Base-by-base conservation (phyloP, 2,797 vertebrate genomes). In the Xiphophorus birchmanni region DNA sequence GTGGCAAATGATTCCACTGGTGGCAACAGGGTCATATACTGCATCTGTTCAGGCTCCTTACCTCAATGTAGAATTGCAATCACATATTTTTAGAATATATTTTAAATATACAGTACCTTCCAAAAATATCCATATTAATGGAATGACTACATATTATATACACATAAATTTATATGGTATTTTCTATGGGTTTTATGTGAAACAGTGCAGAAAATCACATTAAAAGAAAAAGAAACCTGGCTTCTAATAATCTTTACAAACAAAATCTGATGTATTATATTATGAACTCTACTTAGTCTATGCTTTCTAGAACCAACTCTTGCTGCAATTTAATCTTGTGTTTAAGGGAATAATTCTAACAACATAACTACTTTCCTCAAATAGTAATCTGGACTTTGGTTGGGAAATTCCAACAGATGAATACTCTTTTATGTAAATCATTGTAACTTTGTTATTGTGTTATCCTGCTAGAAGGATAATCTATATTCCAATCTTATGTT, bases 1-100 rank as follows among this genome's bases (percentile, higher is more conserved):
- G 71, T 82, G 77, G 75, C 45, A 75, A 90, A 87, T 80, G 88
- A 90, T 86, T 73, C 72, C 80, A 79, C 82, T 72, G 84, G 87
- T 75, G 86, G 81, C 72, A 83, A 79, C 63, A 83, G 90, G 83
- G 81, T 60, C 50, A 77, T 50, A 75, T 45, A 77, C 80, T 48
- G 37, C 48, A 77, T 50, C 52, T 84, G 76, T 47, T 50, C 76
- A 83, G 54, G 76, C 77, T 80, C 50, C 76, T 37, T 81, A 79
- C 89, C 86, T 84, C 35, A 40, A 48, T 47, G 23, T 42, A n/a
- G 74, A 40, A 82, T 79, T 80, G 84, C 73, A 42, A 44, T 72
- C 44, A 9, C 26, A 45, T 45, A 71, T 72, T 29, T 72, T 45
- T 3, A 0, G 0, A 12, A 42, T n/a, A 29, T 45, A 3, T 72